A percentile compares a stretch with the other conserved stretches of the same genome.
Conservation (phyloP, 2,888 invertebrate species). For the Tipula vernalis region DNA sequence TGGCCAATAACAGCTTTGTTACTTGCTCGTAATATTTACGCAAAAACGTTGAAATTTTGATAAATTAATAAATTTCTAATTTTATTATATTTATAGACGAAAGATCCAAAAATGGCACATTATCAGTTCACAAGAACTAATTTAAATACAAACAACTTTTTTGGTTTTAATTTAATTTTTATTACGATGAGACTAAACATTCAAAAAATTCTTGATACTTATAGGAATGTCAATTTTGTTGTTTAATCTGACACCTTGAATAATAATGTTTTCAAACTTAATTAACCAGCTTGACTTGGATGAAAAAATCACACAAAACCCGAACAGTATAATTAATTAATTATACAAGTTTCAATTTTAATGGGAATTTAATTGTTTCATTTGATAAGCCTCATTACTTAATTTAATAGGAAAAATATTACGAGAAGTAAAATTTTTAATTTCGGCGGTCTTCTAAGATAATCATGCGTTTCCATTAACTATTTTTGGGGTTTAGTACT, state of each 20-base stretch:
- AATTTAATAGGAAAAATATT: neutral
- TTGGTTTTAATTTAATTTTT: neutral
- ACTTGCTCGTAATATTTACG: neutral
- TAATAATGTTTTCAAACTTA: neutral
- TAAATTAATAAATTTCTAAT: neutral
- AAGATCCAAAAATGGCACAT: neutral
- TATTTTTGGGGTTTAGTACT: too few species aligned
- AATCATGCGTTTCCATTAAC: too few species aligned
- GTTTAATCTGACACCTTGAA: neutral
- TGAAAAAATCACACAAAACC: too few species aligned
- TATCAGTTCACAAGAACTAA: neutral
- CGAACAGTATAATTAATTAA: too few species aligned
- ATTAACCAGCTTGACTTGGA: neutral
- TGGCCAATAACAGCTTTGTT: neutral
- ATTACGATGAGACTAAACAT: neutral
- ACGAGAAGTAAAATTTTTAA: too few species aligned
- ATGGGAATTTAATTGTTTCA: neutral
- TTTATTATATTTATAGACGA: neutral
- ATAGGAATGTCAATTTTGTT: neutral
- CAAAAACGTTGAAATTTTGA: neutral
- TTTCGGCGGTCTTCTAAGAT: too few species aligned
- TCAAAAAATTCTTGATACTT: too few species aligned
- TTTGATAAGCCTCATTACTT: neutral
- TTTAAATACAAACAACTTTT: neutral
- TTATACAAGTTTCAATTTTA: too few species aligned